Evolutionary conservation across 1,140 invertebrate genomes (phyloP).

Genomic region (Drosophila biarmipes): DNA sequence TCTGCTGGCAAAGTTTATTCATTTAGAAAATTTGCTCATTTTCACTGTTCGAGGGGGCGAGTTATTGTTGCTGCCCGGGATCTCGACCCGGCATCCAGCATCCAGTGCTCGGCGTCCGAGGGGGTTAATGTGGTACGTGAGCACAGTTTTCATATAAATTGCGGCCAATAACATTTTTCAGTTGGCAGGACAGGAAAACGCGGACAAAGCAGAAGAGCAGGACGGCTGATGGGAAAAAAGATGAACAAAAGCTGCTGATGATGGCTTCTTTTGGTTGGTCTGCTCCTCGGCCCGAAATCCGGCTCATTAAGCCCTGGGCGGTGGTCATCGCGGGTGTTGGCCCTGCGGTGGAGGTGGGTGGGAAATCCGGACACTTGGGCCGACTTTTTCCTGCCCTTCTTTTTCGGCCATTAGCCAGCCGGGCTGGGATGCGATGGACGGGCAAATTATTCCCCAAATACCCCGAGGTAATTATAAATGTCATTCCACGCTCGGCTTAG

Average conservation of each 20-base stretch:
- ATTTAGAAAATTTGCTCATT: constrained; percentile 78
- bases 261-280: constrained; percentile 67
- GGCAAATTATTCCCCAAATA: constrained; percentile 80
- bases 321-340: constrained; percentile 64
- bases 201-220: constrained; percentile 70
- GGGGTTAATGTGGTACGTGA: constrained; percentile 73
- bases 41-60: constrained; percentile 58
- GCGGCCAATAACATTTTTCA: constrained; percentile 82
- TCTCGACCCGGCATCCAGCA: constrained; percentile 10
- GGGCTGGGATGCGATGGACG: constrained; percentile 52
- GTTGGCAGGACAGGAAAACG: constrained; percentile 76
- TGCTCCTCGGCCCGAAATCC: constrained; percentile 53
- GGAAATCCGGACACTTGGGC: constrained; percentile 61
- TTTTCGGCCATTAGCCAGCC: constrained; percentile 60
- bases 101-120: constrained; percentile 19
- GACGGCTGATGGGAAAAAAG: constrained; percentile 55
- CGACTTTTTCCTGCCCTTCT: constrained; percentile 30
- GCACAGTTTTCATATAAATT: constrained; percentile 83
- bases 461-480: constrained; percentile 84
- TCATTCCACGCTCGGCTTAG: constrained; percentile 62
- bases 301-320: constrained; percentile 70
- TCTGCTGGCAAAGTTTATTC: constrained; percentile 73
- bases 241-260: constrained; percentile 81
- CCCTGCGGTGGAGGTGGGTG: constrained; percentile 39
- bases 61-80: constrained; percentile 65